Conservation (phyloP, 2,888 invertebrate genomes). For the Pterostichus madidus region DNA sequence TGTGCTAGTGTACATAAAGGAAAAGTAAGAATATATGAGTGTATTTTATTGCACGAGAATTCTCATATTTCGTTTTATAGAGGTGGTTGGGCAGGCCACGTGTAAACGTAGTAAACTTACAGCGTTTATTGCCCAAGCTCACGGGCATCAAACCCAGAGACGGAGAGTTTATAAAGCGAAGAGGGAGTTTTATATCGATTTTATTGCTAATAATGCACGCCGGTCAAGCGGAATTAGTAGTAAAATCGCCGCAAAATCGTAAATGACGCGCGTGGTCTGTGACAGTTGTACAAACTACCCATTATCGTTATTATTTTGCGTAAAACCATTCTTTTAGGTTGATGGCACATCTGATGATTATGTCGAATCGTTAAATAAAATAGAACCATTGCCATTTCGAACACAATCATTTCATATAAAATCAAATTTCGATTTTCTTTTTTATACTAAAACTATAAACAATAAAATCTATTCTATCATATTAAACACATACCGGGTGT, state of each 20-base stretch:
- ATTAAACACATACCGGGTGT: too few species aligned
- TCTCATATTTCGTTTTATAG: conserved; percentile 41
- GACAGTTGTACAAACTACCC: conserved; percentile 3
- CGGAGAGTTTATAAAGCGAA: conserved; percentile 32
- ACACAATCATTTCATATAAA: too few species aligned
- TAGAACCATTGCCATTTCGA: too few species aligned
- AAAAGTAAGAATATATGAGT: conserved; percentile 28
- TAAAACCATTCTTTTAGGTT: not conserved
- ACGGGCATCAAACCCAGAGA: not conserved
- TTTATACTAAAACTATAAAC: too few species aligned
- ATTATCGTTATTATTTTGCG: conserved; percentile 13
- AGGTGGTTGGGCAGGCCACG: conserved; percentile 4
- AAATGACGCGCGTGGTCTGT: not conserved
- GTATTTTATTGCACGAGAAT: conserved; percentile 17
- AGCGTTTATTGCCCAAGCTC: conserved; percentile 9
- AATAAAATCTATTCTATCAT: too few species aligned
- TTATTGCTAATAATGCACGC: conserved; percentile 40
- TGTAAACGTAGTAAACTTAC: conserved; percentile 15
- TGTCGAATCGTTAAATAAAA: too few species aligned
- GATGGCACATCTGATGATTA: too few species aligned
- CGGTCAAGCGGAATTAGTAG: conserved; percentile 30
- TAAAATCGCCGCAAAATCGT: conserved; percentile 27
- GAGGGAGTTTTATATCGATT: conserved; percentile 34
- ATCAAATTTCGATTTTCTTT: too few species aligned
- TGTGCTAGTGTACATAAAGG: conserved; percentile 4